Conservation (phyloP, 92 coral and sea anemone genomes). For the Epizoanthus fatuus region DNA sequence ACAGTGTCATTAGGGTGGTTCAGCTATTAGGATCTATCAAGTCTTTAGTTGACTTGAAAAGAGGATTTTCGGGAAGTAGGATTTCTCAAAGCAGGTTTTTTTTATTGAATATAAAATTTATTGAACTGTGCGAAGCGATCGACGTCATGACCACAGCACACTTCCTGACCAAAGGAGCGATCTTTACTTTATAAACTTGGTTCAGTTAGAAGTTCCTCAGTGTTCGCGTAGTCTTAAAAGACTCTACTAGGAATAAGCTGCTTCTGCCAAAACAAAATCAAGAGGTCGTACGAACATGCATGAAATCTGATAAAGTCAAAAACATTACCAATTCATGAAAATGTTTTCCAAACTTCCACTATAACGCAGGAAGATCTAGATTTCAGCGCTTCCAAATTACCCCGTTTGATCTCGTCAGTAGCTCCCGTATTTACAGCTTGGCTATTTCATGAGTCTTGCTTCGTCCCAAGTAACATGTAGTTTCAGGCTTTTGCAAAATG, state of each 20-base stretch:
- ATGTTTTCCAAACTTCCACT: neutral
- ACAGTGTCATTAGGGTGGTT: too few relatives aligned
- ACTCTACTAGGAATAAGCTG: too few relatives aligned
- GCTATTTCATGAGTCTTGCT: neutral
- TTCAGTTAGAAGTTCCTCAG: too few relatives aligned
- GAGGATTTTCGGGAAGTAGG: too few relatives aligned
- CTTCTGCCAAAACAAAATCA: neutral
- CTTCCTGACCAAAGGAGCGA: too few relatives aligned
- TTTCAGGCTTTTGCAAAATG: neutral
- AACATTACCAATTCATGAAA: slow-evolving; percentile 3
- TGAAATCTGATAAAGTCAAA: neutral
- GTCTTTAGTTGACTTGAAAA: neutral
- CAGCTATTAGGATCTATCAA: neutral
- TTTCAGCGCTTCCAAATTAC: neutral
- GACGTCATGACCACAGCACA: too few relatives aligned
- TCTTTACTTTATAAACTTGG: too few relatives aligned
- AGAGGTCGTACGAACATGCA: neutral
- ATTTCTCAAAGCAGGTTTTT: too few relatives aligned
- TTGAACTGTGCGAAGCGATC: too few relatives aligned
- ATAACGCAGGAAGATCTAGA: neutral
- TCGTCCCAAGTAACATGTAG: neutral
- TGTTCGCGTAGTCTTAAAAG: too few relatives aligned
- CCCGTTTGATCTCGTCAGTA: neutral
- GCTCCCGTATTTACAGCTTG: neutral
- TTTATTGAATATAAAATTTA: too few relatives aligned